Conservation (phyloP, 2,113 vertebrate species). For the Hippocampus guttulatus region DNA sequence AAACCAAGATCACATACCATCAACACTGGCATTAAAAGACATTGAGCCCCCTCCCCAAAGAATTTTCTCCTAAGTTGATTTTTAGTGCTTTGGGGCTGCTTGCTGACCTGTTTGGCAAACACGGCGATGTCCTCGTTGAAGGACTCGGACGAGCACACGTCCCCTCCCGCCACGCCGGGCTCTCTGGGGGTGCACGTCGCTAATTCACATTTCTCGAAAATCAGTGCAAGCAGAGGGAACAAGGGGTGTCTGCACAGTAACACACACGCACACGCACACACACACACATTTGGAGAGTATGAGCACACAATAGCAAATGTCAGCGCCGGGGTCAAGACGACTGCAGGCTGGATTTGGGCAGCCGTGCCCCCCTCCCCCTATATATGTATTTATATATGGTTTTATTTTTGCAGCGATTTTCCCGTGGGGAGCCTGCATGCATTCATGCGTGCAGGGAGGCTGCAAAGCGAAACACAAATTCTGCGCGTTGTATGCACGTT, state of each 20-base stretch:
- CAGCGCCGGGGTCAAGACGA: constrained; percentile 63
- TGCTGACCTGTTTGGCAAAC: constrained; percentile 99
- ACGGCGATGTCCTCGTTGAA: constrained; percentile 99
- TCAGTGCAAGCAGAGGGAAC: constrained; percentile 99
- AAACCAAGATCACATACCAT: constrained; percentile 51
- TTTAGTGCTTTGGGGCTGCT: neutral
- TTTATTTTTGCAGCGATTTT: constrained; percentile 34
- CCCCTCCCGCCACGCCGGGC: constrained; percentile 98
- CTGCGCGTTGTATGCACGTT: neutral
- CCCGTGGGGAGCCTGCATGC: constrained; percentile 56
- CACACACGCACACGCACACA: constrained; percentile 72
- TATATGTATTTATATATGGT: neutral
- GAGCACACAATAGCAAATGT: constrained; percentile 81
- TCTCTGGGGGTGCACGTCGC: constrained; percentile 98
- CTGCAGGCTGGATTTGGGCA: constrained; percentile 60
- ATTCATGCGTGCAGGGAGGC: constrained; percentile 19
- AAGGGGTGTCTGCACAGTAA: constrained; percentile 91
- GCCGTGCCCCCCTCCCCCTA: constrained; percentile 37
- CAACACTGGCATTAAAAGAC: too few species aligned
- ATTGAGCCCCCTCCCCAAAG: too few species aligned
- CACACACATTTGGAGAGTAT: neutral
- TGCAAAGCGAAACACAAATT: constrained; percentile 36
- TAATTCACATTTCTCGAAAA: constrained; percentile 99
- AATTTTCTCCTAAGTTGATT: neutral
- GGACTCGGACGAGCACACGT: constrained; percentile 98